Evolutionary conservation across 2,888 invertebrate genomes (phyloP).

Genomic region (Philaethria dido): DNA sequence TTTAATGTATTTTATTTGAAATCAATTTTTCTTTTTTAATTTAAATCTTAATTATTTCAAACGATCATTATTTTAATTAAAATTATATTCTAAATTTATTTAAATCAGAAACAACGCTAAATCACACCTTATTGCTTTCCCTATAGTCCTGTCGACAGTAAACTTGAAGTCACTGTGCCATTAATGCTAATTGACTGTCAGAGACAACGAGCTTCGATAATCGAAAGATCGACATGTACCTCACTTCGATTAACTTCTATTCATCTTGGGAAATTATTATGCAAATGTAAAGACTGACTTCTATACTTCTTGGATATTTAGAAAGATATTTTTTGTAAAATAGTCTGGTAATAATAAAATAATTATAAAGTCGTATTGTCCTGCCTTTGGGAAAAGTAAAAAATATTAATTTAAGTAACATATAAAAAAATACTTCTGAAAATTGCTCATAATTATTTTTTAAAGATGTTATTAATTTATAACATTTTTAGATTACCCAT

Average conservation of each 20-base stretch:
- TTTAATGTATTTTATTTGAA: no score
- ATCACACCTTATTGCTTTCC: background rate
- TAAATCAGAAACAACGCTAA: background rate
- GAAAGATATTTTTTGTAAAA: background rate
- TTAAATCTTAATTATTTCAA: no score
- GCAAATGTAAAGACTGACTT: background rate
- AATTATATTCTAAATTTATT: background rate
- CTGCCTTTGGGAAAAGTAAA: no score
- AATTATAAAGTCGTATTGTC: no score
- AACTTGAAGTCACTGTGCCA: conserved; percentile 6
- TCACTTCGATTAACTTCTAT: conserved; percentile 28
- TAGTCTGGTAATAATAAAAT: no score
- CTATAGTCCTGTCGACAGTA: background rate
- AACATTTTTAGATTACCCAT: no score
- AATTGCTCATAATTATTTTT: no score
- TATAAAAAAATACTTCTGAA: no score
- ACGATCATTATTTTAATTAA: background rate
- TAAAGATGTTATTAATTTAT: no score
- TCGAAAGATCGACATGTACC: conserved; percentile 24
- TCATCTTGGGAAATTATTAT: conserved; percentile 8
- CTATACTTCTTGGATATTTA: background rate
- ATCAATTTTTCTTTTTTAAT: no score
- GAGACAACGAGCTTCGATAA: conserved; percentile 32
- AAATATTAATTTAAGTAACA: no score
- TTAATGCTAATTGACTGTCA: conserved; percentile 37